Base-by-base conservation (phyloP, 2,797 vertebrate genomes). In the Sebastes miniatus region DNA sequence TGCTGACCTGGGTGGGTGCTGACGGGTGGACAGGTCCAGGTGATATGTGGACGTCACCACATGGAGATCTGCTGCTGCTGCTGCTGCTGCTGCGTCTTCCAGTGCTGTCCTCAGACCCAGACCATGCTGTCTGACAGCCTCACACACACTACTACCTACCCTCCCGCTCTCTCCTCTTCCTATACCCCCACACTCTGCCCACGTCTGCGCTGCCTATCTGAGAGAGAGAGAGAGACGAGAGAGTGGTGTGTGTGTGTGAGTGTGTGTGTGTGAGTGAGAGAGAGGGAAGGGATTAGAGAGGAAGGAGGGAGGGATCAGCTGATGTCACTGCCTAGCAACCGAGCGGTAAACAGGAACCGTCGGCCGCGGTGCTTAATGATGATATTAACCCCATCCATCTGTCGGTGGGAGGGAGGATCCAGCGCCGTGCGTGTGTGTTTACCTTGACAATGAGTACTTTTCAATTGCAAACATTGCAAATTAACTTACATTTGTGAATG, bases 281-380 rank as follows among this genome's bases (percentile, higher is more conserved):
- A 84, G 92, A 92, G 91, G 90, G 91, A 90, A 85, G 88, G 88
- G 92, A 93, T 93, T 92, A 93, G 77, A 81, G 85, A 85, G 86
- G 80, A 85, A 72, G 79, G 85, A 86, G 86, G 91, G 94, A 93
- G 92, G 94, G 94, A 95, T 95, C 94, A 95, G 95, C 94, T 96
- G 97, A 98, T 98, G 97, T 98, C 97, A 98, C 96, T 97, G 95
- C 97, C 96, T 96, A 96, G 98, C 97, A 97, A 96, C 98, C 94
- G 84, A 93, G 95, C 95, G 77, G 94, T 94, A 93, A 95, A 97
- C 96, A 96, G 95, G 96, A 96, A 95, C 96, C 88, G 69, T 86
- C 81, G 63, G 91, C 78, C 29, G 72, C 85, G 90, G 91, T 87
- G 91, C 94, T 94, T 95, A 94, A 95, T 94, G 93, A 94, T 94